Conservation (phyloP, 1,140 invertebrate species). For the Oryctes rhinoceros region DNA sequence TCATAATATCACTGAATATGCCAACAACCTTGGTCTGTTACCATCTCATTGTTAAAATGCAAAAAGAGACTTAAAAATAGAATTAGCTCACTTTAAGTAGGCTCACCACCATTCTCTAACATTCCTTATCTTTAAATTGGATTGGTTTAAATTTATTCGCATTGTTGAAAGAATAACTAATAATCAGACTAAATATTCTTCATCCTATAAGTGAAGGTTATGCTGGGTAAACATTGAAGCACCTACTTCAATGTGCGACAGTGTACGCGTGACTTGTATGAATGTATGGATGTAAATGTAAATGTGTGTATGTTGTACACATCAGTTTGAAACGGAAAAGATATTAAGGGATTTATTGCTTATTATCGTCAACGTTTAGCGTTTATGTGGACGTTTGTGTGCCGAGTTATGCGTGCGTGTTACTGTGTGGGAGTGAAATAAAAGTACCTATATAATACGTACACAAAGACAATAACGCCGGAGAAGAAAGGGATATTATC, state of each 20-base stretch:
- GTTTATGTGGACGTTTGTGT: constrained; percentile 9
- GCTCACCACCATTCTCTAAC: no score
- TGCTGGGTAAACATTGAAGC: no score
- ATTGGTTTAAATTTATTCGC: no score
- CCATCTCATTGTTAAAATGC: no score
- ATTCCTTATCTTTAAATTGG: no score
- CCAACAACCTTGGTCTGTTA: no score
- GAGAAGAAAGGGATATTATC: background rate
- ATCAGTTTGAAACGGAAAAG: constrained; percentile 32
- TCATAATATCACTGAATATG: no score
- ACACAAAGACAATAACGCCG: constrained; percentile 7
- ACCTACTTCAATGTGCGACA: background rate
- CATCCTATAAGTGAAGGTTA: no score
- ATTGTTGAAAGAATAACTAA: no score
- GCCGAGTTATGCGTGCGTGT: constrained; percentile 2
- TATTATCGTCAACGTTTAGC: constrained; percentile 35
- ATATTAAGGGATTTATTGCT: constrained; percentile 36
- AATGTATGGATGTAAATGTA: constrained; percentile 6
- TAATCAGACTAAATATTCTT: no score
- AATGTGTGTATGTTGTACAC: constrained; percentile 1
- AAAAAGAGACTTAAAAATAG: no score
- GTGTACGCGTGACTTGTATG: background rate
- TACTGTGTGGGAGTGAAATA: constrained; percentile 28
- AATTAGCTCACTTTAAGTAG: no score
- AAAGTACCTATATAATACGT: background rate